Conservation (phyloP, 2,888 invertebrate genomes). For the Oligia fasciuncula region DNA sequence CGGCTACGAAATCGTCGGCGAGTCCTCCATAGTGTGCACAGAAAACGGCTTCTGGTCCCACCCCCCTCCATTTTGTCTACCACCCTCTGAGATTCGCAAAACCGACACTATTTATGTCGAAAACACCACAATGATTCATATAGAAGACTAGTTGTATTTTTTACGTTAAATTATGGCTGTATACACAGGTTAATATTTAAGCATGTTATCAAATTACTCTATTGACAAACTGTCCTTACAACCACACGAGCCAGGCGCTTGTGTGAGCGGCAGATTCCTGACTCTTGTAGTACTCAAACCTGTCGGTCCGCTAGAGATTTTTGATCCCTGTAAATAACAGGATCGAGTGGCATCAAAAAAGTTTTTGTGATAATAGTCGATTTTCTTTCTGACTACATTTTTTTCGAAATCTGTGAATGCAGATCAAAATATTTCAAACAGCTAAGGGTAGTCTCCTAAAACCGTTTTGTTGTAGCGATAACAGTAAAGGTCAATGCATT, state of each 20-base stretch:
- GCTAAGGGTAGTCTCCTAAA: neutral
- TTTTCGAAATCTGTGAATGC: no score
- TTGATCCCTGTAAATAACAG: neutral
- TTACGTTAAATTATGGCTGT: conserved; percentile 2
- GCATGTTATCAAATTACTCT: neutral
- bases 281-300: neutral
- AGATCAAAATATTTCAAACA: no score
- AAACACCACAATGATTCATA: conserved; percentile 83
- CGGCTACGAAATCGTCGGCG: conserved; percentile 90
- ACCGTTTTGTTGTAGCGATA: neutral
- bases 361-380: neutral
- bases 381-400: neutral
- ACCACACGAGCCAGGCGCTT: no score
- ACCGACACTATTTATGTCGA: conserved; percentile 84
- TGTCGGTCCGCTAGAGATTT: neutral
- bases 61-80: conserved; percentile 94
- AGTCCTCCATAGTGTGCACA: conserved; percentile 95
- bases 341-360: neutral
- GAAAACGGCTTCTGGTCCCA: conserved; percentile 97
- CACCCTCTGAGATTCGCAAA: conserved; percentile 78
- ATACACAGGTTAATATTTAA: neutral
- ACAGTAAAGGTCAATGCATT: no score
- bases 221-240: neutral
- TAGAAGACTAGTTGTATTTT: conserved; percentile 73
- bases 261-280: neutral